Evolutionary conservation across 2,888 invertebrate genomes (phyloP), one percentile per base, ranked within the genome.

Genomic region (Myopa testacea): DNA sequence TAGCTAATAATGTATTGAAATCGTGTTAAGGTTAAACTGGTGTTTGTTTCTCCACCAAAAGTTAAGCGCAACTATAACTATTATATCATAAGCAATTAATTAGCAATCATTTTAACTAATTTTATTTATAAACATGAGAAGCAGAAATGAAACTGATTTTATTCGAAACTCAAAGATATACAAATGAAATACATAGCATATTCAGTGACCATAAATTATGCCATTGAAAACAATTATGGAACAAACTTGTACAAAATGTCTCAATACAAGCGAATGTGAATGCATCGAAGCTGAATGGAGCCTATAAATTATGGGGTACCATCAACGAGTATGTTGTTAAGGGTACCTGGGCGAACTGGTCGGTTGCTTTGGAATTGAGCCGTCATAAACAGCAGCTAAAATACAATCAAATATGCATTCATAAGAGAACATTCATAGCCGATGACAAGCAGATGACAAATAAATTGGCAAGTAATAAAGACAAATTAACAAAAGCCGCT

Each of bases 401-500:
- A 40, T n/a, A 16, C 67, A 40, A 40, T 67, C 67, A 67, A 67
- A 40, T 67, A 40, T 40, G 19, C 40, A 67, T 67, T 37, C 34
- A 34, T 65, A 14, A 65, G n/a, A 65, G 45, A 45, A 45, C 0
- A n/a, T 16, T 37, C 40, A 40, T 8, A 67, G 40, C 67, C 37
- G 45, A 4, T 69, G 50, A 52, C 50, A 19, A 26, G 50, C 52
- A 26, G 69, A 19, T 69, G 69, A 52, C 69, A 69, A 52, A 69
- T 26, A 52, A 52, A 50, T 50, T 69, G 69, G 8, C 50, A 50
- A 58, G 34, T 16, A 45, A 69, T 40, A 69, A 12, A 69, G 37
- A 40, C 16, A 69, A 69, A 69, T 38, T 19, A 52, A 69, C 50
- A 50, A 69, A 69, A 50, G 26, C 34, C 26, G 69, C 69, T 52